Evolutionary conservation across 2,888 invertebrate genomes (phyloP).

Genomic region (Tolmerus cingulatus): DNA sequence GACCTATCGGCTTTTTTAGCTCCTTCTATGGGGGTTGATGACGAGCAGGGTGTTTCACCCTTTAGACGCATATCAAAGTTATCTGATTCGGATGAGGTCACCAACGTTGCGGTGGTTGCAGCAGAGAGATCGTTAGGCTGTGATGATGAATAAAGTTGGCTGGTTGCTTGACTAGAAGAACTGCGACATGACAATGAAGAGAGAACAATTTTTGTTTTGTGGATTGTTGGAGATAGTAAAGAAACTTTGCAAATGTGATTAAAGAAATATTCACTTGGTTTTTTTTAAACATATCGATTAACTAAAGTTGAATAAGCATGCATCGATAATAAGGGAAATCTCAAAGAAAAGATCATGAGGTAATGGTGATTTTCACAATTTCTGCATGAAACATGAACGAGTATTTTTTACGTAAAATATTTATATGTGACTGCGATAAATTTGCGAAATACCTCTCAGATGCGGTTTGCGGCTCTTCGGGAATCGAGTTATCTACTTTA

Average conservation of each 20-base stretch:
- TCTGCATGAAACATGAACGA: conserved; percentile 2
- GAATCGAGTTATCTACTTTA: conserved; percentile 6
- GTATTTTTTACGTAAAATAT: neutral
- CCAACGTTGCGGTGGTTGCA: neutral
- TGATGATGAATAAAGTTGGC: neutral
- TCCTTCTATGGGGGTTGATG: conserved; percentile 48
- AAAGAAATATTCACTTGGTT: neutral
- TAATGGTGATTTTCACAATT: conserved; percentile 30
- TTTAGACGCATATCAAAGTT: neutral
- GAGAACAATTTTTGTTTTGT: neutral
- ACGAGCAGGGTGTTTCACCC: conserved; percentile 17
- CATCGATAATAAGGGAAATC: conserved; percentile 3
- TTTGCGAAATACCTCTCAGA: conserved; percentile 43
- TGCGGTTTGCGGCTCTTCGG: conserved; percentile 26
- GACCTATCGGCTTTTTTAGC: conserved; percentile 49
- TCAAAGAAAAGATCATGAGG: conserved; percentile 37
- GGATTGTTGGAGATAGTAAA: neutral
- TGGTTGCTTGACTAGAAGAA: conserved; percentile 17
- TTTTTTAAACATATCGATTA: neutral
- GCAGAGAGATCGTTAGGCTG: neutral
- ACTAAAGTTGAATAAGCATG: conserved; percentile 4
- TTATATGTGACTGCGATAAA: neutral
- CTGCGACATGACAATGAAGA: conserved; percentile 34
- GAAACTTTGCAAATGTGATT: neutral
- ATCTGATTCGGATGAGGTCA: conserved; percentile 2